Percentiles rank a stretch among this genome's conserved stretches.
Evolutionary conservation across 2,888 invertebrate genomes (phyloP).

Genomic region (Ditula angustiorana): DNA sequence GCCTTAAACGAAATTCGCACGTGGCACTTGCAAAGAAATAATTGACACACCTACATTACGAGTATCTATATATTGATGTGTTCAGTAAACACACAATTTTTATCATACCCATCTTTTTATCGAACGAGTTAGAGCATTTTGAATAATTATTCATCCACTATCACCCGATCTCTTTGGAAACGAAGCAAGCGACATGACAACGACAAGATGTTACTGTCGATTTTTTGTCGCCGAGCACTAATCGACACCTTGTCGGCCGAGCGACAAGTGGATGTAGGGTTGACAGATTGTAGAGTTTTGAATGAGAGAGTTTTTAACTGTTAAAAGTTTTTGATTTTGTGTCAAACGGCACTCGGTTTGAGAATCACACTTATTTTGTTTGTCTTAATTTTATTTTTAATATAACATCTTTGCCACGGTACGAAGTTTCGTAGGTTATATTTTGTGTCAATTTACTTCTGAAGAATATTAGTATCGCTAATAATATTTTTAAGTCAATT

Average conservation of each 20-base stretch:
- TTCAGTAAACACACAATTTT: conserved; percentile 7
- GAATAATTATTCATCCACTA: conserved; percentile 74
- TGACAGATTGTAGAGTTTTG: conserved; percentile 14
- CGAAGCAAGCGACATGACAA: conserved; percentile 65
- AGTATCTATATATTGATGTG: neutral
- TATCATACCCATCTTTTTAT: conserved; percentile 33
- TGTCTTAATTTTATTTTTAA: too few species aligned
- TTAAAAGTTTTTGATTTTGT: neutral
- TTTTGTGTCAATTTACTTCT: too few species aligned
- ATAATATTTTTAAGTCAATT: neutral
- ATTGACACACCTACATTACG: too few species aligned
- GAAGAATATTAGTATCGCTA: too few species aligned
- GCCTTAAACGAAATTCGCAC: too few species aligned
- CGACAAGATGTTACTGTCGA: conserved; percentile 68
- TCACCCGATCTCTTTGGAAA: conserved; percentile 67
- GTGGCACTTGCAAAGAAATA: too few species aligned
- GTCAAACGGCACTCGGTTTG: neutral
- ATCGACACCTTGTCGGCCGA: conserved; percentile 66
- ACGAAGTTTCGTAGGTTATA: too few species aligned
- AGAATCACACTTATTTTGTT: too few species aligned
- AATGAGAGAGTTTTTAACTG: neutral
- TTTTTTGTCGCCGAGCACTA: conserved; percentile 68
- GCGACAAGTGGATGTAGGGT: conserved; percentile 43
- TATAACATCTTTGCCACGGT: too few species aligned
- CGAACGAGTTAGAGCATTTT: conserved; percentile 52